phyloP scores from a whole-genome alignment of 2,888 invertebrate species.

The Gymnoscelis rufifasciata region DNA sequence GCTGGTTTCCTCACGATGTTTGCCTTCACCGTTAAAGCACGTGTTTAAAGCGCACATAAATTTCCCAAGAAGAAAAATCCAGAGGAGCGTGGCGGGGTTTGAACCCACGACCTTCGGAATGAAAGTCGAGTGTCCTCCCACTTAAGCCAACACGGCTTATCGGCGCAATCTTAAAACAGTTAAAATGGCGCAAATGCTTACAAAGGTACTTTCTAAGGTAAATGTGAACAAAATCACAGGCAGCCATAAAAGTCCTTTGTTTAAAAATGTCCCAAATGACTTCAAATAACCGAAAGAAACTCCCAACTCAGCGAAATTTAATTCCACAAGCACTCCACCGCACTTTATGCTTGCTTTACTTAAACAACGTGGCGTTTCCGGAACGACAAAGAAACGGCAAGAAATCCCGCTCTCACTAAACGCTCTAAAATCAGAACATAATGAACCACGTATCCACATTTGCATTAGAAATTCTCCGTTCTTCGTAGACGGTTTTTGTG shows the following conservation, averaged over 20 bases:
- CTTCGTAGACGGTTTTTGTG: slow-evolving; percentile 28
- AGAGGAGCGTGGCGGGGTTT: too few relatives aligned
- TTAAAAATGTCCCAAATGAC: slow-evolving; percentile 1
- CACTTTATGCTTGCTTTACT: slow-evolving; percentile 29
- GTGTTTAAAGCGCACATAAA: too few relatives aligned
- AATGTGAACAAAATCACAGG: too few relatives aligned
- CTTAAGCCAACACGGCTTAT: too few relatives aligned
- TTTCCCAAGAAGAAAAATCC: too few relatives aligned
- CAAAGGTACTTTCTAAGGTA: too few relatives aligned
- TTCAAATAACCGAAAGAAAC: slow-evolving; percentile 9
- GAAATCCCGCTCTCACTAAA: slow-evolving; percentile 49
- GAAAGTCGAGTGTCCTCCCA: too few relatives aligned
- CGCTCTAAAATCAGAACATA: slow-evolving; percentile 64
- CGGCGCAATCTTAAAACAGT: too few relatives aligned
- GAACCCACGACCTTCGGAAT: too few relatives aligned
- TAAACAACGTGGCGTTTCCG: slow-evolving; percentile 26
- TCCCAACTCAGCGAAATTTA: slow-evolving; percentile 21
- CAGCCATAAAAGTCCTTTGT: neutral
- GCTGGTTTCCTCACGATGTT: too few relatives aligned
- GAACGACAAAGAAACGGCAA: slow-evolving; percentile 32
- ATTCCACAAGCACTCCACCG: slow-evolving; percentile 28
- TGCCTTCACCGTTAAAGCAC: too few relatives aligned
- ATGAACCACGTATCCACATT: slow-evolving; percentile 62
- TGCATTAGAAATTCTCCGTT: slow-evolving; percentile 60
- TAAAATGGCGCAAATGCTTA: too few relatives aligned